These are phyloP conservation scores for Drosophila ogumai DNA, from an alignment of 1,140 invertebrate genomes.

Conservation along the genomic window DNA sequence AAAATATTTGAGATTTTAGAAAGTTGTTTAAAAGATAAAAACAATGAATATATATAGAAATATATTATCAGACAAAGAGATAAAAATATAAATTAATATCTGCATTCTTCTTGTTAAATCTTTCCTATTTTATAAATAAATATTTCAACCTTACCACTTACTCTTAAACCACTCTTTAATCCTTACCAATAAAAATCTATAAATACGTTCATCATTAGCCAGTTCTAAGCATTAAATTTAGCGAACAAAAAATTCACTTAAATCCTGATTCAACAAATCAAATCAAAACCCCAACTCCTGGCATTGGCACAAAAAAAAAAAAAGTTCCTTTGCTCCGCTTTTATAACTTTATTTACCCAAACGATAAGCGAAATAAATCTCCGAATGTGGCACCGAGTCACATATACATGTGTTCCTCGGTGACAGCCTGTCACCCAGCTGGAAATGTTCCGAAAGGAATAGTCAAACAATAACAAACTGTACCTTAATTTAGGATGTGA, in stretches of 20 bases:
- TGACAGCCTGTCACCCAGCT: constrained; percentile 57
- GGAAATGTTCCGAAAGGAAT: constrained; percentile 45
- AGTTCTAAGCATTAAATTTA: constrained; percentile 42
- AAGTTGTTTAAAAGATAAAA: no score
- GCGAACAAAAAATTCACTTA: constrained; percentile 41
- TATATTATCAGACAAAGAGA: no score
- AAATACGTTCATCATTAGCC: background rate
- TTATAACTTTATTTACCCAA: constrained; percentile 76
- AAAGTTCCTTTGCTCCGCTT: constrained; percentile 41
- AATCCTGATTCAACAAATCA: constrained; percentile 55
- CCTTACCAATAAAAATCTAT: background rate
- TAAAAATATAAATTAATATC: no score
- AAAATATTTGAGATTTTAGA: background rate
- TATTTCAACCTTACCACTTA: background rate
- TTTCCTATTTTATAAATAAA: background rate
- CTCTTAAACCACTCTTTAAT: no score
- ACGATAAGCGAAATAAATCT: constrained; percentile 80
- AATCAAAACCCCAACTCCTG: constrained; percentile 36
- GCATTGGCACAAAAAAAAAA: constrained; percentile 11
- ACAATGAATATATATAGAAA: no score
- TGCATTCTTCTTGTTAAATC: no score
- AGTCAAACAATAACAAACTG: constrained; percentile 58
- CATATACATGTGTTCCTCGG: constrained; percentile 52
- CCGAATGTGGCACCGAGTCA: constrained; percentile 70
- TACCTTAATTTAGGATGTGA: constrained; percentile 46